Base-by-base conservation (phyloP, 2,113 vertebrate species). In the Cacatua alba region DNA sequence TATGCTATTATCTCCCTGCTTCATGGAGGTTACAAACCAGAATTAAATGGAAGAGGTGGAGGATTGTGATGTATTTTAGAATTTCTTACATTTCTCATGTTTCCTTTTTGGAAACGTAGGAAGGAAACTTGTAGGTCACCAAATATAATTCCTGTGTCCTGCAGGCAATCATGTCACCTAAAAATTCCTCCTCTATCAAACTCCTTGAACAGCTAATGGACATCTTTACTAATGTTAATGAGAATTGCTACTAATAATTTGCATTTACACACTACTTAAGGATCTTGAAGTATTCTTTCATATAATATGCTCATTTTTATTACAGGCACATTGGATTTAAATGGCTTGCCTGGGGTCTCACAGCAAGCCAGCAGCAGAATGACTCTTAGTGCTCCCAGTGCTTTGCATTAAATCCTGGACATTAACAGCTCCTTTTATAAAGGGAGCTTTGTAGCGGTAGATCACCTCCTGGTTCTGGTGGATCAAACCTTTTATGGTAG, bases 241-340 rank as follows among this genome's bases (percentile, higher is more conserved):
- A 84, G 44, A 93, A 94, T 25, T 71, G 62, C 86, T 92, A 81
- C 82, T 84, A 84, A 76, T 90, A 92, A 94, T 94, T 95, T 96
- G 65, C 88, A 86, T 93, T 93, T 96, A 92, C 83, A 88, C 90
- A 88, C 80, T 94, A 92, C 69, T 94, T 96, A 93, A 92, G 80
- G 86, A 84, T 94, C 72, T 88, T 86, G 63, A 96, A 95, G 90
- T 94, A 49, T 91, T 93, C 90, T 94, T 95, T 96, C 62, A 93
- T 83, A 75, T 86, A 94, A 96, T 90, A 93, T 57, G 24, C 57
- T 85, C 88, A 86, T 95, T 97, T 92, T 94, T 95, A 94, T 95
- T 88, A 76, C 39, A 64, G 53, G 77, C 83, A 76, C 75, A 92
- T 79, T 94, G 76, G 88, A 90, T 88, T 96, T 93, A 96, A 92